Conservation (phyloP, 1,140 invertebrate species). For the Caenorhabditis inopinata region DNA sequence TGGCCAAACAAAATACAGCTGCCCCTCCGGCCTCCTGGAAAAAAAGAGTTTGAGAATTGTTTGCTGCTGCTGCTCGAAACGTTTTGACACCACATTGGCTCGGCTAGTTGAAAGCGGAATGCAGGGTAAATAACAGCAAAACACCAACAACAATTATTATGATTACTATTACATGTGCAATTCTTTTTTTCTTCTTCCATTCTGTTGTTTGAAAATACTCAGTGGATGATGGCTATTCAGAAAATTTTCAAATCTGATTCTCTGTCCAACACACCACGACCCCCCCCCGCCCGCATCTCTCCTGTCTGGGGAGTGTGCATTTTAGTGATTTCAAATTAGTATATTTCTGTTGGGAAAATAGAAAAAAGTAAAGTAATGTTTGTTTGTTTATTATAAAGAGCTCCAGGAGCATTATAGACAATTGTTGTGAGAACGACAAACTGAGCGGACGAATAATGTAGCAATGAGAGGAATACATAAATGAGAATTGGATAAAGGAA, state of each 20-base stretch:
- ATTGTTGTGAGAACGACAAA: neutral
- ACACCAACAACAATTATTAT: neutral
- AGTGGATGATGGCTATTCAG: neutral
- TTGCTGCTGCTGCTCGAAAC: constrained; percentile 25
- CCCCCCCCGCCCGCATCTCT: no score
- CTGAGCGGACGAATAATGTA: constrained; percentile 1
- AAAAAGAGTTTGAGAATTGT: constrained; percentile 15
- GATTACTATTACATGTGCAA: constrained; percentile 7
- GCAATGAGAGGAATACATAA: no score
- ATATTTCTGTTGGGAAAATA: neutral
- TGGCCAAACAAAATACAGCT: constrained; percentile 9
- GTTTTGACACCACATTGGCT: constrained; percentile 18
- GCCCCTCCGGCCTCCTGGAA: neutral
- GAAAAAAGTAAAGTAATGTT: constrained; percentile 22
- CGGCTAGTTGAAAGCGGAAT: neutral
- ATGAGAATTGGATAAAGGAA: no score
- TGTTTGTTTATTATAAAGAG: neutral
- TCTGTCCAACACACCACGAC: neutral
- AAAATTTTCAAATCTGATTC: neutral
- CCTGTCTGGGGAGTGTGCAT: no score
- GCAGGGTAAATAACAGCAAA: constrained; percentile 18
- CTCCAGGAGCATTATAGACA: no score
- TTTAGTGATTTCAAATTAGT: constrained; percentile 17
- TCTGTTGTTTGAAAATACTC: neutral
- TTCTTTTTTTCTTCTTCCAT: neutral